phyloP scores from a whole-genome alignment of 2,797 vertebrate species.

The Podargus strigoides region DNA sequence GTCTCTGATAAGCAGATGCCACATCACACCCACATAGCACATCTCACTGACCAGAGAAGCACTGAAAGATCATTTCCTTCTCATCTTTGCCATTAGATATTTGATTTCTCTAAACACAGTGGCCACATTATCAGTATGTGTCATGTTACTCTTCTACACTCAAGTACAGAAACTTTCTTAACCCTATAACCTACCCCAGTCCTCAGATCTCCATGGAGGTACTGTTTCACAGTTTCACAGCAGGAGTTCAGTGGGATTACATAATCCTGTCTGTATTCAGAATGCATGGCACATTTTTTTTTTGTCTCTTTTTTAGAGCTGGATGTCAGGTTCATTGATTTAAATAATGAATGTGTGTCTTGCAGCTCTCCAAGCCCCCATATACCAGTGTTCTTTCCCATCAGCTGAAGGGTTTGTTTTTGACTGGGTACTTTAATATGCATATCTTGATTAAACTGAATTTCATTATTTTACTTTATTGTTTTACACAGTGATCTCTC shows the following conservation, averaged over 20 bases:
- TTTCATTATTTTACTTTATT: not conserved
- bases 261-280: not conserved
- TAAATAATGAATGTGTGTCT: not conserved
- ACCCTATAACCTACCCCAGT: not conserved
- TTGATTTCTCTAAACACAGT: not conserved
- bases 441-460: not conserved
- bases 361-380: not conserved
- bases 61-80: not conserved
- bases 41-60: not conserved
- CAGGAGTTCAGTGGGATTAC: not conserved
- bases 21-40: not conserved
- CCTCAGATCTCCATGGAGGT: not conserved
- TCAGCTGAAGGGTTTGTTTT: not conserved
- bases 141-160: not conserved
- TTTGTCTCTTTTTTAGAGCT: not conserved
- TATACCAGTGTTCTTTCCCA: not conserved
- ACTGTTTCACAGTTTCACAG: not conserved
- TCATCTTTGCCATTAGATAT: not conserved
- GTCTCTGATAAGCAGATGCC: not conserved
- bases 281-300: not conserved
- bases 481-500: not conserved
- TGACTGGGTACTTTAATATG: not conserved
- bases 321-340: not conserved
- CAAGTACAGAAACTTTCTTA: not conserved
- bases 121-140: not conserved